Percentiles rank a stretch among this genome's conserved stretches.
phyloP scores from a whole-genome alignment of 1,140 invertebrate genomes.

The Cotesia glomerata region DNA sequence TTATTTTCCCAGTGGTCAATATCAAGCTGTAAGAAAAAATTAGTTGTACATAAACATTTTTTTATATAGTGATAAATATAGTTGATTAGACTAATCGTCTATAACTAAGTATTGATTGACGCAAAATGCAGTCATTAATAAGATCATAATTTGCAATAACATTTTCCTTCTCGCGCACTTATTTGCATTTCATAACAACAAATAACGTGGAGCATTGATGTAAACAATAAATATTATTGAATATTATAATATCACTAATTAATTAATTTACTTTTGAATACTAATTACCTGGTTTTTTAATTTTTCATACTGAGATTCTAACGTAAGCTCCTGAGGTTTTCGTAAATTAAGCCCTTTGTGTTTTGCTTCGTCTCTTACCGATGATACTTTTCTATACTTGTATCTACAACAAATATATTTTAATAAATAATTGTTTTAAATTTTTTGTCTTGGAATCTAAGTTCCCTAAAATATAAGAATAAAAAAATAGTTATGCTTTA shows the following conservation, averaged over 20 bases:
- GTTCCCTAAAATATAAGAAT: no score
- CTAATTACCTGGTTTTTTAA: conserved; percentile 63
- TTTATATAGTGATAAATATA: conserved; percentile 14
- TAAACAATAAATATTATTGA: no score
- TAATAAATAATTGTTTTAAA: no score
- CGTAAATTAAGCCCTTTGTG: conserved; percentile 72
- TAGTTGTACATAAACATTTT: background rate
- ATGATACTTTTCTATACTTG: conserved; percentile 54
- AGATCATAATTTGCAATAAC: no score
- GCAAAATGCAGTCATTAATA: no score
- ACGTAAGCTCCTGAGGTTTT: conserved; percentile 69
- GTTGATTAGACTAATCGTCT: background rate
- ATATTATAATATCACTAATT: no score
- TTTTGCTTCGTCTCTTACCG: conserved; percentile 67
- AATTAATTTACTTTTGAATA: background rate
- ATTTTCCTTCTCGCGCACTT: no score
- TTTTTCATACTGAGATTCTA: conserved; percentile 77
- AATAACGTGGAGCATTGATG: no score
- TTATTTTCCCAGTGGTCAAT: conserved; percentile 83
- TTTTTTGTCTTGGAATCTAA: no score
- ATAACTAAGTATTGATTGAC: no score
- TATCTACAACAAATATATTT: conserved; percentile 65
- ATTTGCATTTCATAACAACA: no score
- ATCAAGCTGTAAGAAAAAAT: conserved; percentile 63
- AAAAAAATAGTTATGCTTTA: no score